Conservation (phyloP, 2,888 invertebrate genomes). For the Gymnoscelis rufifasciata region DNA sequence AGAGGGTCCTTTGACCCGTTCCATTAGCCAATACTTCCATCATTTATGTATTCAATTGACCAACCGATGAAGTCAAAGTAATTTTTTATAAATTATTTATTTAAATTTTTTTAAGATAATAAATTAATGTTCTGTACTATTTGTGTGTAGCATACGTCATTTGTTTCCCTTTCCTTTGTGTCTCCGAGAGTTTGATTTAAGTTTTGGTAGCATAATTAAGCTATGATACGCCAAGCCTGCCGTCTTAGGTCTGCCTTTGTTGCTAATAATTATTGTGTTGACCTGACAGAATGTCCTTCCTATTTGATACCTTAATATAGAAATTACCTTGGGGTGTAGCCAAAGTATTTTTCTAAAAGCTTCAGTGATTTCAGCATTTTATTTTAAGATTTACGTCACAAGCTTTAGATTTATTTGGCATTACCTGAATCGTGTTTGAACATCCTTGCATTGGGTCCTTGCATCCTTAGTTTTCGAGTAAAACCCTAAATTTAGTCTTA, state of each 20-base stretch:
- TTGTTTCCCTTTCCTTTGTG: slow-evolving; percentile 33
- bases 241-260: not conserved
- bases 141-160: slow-evolving; percentile 52
- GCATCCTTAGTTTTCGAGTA: too few relatives aligned
- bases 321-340: not conserved
- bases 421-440: too few relatives aligned
- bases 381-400: too few relatives aligned
- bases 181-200: not conserved
- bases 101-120: slow-evolving; percentile 71
- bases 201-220: not conserved
- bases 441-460: too few relatives aligned
- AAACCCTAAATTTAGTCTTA: too few relatives aligned
- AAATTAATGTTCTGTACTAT: slow-evolving; percentile 75
- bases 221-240: too few relatives aligned
- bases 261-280: not conserved
- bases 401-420: too few relatives aligned
- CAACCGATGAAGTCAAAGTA: slow-evolving; percentile 54
- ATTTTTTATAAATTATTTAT: slow-evolving; percentile 67
- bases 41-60: slow-evolving; percentile 53
- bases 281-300: not conserved
- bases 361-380: too few relatives aligned
- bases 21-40: slow-evolving; percentile 41
- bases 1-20: slow-evolving; percentile 21
- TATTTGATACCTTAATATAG: not conserved
- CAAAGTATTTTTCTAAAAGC: not conserved